These are phyloP conservation scores for Centropyge bicolor DNA, from an alignment of 2,797 vertebrate species.

Conservation along the genomic window DNA sequence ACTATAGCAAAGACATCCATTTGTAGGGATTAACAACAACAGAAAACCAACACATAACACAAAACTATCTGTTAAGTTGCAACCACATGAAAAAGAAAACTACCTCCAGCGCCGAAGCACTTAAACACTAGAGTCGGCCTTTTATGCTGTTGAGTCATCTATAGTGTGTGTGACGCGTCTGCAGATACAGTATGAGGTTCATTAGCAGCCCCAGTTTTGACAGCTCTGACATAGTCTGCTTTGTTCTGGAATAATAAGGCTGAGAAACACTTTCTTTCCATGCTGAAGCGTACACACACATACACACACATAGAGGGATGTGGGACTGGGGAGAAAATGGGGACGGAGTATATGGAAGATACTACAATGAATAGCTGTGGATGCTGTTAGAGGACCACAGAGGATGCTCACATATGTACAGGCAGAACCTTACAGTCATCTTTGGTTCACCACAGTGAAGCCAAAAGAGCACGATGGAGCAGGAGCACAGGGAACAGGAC, in stretches of 20 bases:
- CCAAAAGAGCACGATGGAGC: background rate
- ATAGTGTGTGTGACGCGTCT: slow-evolving; percentile 41
- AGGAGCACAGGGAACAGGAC: no score
- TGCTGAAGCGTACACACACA: slow-evolving; percentile 12
- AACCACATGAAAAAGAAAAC: background rate
- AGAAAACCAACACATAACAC: slow-evolving; percentile 5
- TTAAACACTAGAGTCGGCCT: slow-evolving; percentile 42
- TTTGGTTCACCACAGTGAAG: background rate
- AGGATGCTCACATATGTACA: no score
- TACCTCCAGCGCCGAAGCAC: slow-evolving; percentile 8
- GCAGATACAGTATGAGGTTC: slow-evolving; percentile 66
- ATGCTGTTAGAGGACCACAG: no score
- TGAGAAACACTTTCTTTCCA: slow-evolving; percentile 41
- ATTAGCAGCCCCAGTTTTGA: slow-evolving; percentile 70
- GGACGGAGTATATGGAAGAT: no score
- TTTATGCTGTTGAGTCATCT: slow-evolving; percentile 61
- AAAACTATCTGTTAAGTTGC: slow-evolving; percentile 1
- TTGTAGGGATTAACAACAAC: background rate
- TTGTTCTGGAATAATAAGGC: slow-evolving; percentile 73
- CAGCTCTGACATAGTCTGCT: slow-evolving; percentile 67
- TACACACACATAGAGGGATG: slow-evolving; percentile 5
- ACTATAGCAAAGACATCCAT: background rate
- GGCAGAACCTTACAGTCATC: background rate
- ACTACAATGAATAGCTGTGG: no score
- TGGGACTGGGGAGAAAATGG: no score